These are phyloP conservation scores for Chiropotes sagulatus DNA, from an alignment of 2,797 vertebrate species.

Conservation along the genomic window DNA sequence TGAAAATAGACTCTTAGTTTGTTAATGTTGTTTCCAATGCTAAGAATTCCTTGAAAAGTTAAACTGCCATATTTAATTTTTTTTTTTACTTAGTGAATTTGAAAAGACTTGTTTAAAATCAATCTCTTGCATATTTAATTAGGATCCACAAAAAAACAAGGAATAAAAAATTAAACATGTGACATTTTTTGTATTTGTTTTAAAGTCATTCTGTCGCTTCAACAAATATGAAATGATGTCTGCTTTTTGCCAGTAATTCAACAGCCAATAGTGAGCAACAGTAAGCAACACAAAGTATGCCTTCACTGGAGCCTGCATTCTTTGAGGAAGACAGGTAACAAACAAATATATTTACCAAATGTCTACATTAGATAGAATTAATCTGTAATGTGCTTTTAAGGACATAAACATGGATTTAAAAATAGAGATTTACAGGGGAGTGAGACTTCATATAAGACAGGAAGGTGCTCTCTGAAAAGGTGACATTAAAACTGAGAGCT, in stretches of 20 bases:
- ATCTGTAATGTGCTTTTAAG: not conserved
- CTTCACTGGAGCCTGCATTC: not conserved
- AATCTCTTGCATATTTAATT: constrained; percentile 42
- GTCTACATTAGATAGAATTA: not conserved
- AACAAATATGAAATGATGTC: not conserved
- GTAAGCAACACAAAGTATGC: not conserved
- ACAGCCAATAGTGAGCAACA: not conserved
- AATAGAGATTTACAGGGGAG: not conserved
- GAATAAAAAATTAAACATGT: constrained; percentile 27
- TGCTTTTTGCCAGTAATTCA: not conserved
- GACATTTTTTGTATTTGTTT: not conserved
- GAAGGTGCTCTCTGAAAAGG: not conserved
- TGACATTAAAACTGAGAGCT: not conserved
- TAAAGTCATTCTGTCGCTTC: not conserved
- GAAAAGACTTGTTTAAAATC: constrained; percentile 48
- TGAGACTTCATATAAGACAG: not conserved
- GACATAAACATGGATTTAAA: not conserved
- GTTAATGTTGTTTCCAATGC: constrained; percentile 8
- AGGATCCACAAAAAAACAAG: not conserved
- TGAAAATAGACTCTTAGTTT: not conserved
- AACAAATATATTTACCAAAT: not conserved
- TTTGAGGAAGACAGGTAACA: not conserved
- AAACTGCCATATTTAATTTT: not conserved
- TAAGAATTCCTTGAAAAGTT: constrained; percentile 12
- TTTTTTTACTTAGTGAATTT: constrained; percentile 27